Evolutionary conservation across 2,113 vertebrate genomes (phyloP).

Genomic region (Ahaetulla prasina): DNA sequence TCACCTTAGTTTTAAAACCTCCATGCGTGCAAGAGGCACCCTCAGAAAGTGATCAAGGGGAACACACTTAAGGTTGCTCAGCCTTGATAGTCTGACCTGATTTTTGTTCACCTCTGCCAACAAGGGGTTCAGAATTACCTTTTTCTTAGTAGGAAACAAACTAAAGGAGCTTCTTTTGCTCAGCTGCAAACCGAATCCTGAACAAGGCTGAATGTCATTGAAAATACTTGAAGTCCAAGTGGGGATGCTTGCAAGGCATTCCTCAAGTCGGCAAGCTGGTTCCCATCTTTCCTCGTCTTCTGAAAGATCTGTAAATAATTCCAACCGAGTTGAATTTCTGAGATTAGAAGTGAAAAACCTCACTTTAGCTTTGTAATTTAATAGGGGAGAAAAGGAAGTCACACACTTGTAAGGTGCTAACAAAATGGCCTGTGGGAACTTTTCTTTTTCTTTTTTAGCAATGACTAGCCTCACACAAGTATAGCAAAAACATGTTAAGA

Average conservation of each 20-base stretch:
- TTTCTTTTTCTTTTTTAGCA: slow-evolving; percentile 1
- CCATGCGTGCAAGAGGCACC: neutral
- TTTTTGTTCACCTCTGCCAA: neutral
- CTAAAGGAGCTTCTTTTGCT: neutral
- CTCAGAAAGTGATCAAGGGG: neutral
- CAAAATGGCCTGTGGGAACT: slow-evolving; percentile 29
- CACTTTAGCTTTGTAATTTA: slow-evolving; percentile 1
- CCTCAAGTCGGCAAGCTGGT: neutral
- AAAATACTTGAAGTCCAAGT: neutral
- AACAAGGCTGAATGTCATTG: too few species aligned
- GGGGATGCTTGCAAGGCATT: neutral
- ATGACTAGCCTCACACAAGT: slow-evolving; percentile 46
- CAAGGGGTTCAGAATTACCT: neutral
- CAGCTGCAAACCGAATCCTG: neutral
- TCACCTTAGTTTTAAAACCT: neutral
- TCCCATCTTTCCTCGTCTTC: neutral
- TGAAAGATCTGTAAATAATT: neutral
- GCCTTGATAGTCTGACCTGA: neutral
- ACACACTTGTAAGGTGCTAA: slow-evolving; percentile 38
- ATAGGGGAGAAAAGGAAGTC: slow-evolving; percentile 10
- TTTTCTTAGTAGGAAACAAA: neutral
- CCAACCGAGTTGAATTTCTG: neutral
- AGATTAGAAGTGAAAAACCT: slow-evolving; percentile 48
- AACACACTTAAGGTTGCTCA: neutral
- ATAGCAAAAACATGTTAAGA: slow-evolving; percentile 41